Conservation (phyloP, 2,113 vertebrate genomes). For the Oryzias javanicus region DNA sequence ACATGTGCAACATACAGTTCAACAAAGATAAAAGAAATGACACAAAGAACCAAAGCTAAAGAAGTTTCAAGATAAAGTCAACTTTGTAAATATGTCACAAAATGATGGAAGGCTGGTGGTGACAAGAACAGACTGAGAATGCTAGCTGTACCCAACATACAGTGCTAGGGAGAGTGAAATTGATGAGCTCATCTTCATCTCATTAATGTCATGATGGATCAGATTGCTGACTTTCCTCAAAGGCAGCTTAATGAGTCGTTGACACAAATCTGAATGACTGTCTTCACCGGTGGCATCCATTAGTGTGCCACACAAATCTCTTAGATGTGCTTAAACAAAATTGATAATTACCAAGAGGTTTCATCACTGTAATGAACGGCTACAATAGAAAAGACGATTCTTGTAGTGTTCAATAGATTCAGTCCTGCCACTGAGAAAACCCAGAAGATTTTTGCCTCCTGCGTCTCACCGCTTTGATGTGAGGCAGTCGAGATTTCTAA, state of each 20-base stretch:
- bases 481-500: not conserved
- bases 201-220: constrained; percentile 80
- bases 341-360: constrained; percentile 74
- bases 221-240: constrained; percentile 77
- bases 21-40: not conserved
- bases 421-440: constrained; percentile 36
- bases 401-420: constrained; percentile 65
- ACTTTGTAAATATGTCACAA: no score
- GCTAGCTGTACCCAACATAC: constrained; percentile 29
- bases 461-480: constrained; percentile 50
- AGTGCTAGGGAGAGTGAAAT: constrained; percentile 64
- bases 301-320: constrained; percentile 65
- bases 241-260: constrained; percentile 79
- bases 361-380: constrained; percentile 74
- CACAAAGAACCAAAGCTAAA: not conserved
- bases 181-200: constrained; percentile 77
- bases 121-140: constrained; percentile 29
- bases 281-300: constrained; percentile 70
- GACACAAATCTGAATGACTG: constrained; percentile 74
- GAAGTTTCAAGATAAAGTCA: not conserved
- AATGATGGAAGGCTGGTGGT: no score
- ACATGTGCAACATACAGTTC: no score
- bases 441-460: constrained; percentile 46
- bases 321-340: constrained; percentile 76
- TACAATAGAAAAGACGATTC: constrained; percentile 66